These are phyloP conservation scores for Protomyctophum bolini DNA, from an alignment of 2,113 vertebrate genomes.

Conservation along the genomic window DNA sequence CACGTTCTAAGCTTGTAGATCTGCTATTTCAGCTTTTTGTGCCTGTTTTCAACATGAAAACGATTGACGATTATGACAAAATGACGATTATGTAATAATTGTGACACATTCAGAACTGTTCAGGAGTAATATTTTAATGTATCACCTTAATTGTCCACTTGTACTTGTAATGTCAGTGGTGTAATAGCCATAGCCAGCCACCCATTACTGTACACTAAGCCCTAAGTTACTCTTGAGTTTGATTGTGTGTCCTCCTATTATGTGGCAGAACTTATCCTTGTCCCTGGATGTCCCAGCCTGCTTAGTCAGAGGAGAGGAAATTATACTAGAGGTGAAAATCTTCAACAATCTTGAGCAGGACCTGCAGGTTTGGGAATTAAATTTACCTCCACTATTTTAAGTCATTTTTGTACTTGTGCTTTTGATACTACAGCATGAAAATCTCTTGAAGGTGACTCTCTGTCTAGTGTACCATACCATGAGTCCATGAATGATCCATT, in stretches of 20 bases:
- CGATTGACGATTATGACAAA: no score
- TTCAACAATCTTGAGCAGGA: slow-evolving; percentile 85
- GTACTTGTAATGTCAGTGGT: no score
- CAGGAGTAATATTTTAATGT: no score
- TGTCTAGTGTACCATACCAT: no score
- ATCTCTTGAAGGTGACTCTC: not conserved
- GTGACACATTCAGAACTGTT: no score
- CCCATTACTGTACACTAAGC: not conserved
- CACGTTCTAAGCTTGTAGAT: no score
- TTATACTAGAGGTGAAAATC: slow-evolving; percentile 86
- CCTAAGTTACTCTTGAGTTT: not conserved
- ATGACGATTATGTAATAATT: no score
- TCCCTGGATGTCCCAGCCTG: slow-evolving; percentile 83
- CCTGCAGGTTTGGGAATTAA: slow-evolving; percentile 75
- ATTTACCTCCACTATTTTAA: not conserved
- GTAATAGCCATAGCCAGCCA: not conserved
- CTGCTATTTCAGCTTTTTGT: no score
- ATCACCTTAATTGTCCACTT: no score
- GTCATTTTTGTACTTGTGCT: not conserved
- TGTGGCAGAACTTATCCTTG: slow-evolving; percentile 87
- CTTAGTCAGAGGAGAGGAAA: slow-evolving; percentile 85
- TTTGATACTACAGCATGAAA: not conserved
- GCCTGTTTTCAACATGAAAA: no score
- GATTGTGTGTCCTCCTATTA: slow-evolving; percentile 53
- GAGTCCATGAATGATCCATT: not conserved